Percentiles rank a stretch among this genome's conserved stretches.
phyloP scores from a whole-genome alignment of 2,888 invertebrate species.

The Acronicta alni region DNA sequence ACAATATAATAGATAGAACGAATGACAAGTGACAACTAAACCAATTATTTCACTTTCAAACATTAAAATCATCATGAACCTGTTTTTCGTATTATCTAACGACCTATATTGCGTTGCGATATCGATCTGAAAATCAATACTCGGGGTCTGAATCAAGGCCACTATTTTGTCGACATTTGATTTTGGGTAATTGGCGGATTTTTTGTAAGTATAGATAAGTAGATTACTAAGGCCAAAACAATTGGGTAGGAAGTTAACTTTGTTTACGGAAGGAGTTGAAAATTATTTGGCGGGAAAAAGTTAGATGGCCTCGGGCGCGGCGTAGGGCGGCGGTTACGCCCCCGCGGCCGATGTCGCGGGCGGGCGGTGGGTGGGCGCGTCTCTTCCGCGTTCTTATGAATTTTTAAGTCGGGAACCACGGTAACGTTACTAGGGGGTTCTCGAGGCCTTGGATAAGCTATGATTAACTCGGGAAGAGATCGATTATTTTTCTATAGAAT shows the following conservation, averaged over 20 bases:
- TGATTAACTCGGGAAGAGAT: conserved; percentile 21
- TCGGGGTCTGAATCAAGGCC: background rate
- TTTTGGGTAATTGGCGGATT: background rate
- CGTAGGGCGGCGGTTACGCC: conserved; percentile 88
- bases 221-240: background rate
- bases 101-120: conserved; percentile 18
- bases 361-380: conserved; percentile 86
- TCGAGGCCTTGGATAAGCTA: conserved; percentile 24
- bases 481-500: conserved; percentile 4
- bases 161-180: background rate
- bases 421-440: conserved; percentile 49
- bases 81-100: conserved; percentile 19
- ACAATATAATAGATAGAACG: conserved; percentile 20
- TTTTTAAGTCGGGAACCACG: conserved; percentile 60
- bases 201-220: no score
- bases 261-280: conserved; percentile 8
- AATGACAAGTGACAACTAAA: conserved; percentile 21
- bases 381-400: conserved; percentile 77
- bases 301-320: conserved; percentile 69
- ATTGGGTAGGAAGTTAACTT: background rate
- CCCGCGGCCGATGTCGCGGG: conserved; percentile 81
- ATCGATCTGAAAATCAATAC: conserved; percentile 48
- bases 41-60: conserved; percentile 5
- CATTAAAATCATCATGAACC: conserved; percentile 27
- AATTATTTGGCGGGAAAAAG: conserved; percentile 75